Conservation (phyloP, 2,888 invertebrate genomes). For the Drosophila mettleri region DNA sequence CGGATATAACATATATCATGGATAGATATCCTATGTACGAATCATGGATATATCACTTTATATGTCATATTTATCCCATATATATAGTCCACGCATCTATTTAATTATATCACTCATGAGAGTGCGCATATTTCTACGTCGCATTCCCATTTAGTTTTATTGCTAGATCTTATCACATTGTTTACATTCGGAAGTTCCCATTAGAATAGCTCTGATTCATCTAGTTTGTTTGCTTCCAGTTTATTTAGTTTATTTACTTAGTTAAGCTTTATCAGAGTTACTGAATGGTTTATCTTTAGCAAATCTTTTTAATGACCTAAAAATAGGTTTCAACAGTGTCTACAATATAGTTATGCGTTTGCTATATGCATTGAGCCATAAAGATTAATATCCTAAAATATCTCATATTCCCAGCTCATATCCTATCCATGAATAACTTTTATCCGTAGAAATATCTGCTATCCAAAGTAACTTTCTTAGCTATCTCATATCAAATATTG, state of each 20-base stretch:
- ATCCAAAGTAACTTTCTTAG: too few relatives aligned
- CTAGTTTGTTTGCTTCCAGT: background rate
- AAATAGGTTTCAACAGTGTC: background rate
- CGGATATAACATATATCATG: background rate
- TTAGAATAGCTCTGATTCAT: background rate
- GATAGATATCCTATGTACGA: too few relatives aligned
- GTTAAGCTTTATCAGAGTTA: background rate
- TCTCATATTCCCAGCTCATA: too few relatives aligned
- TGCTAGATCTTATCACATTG: background rate
- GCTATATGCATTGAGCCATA: too few relatives aligned
- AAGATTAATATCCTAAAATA: too few relatives aligned
- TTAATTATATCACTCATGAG: background rate
- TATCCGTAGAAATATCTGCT: too few relatives aligned
- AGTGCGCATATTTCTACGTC: background rate
- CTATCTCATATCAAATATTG: too few relatives aligned
- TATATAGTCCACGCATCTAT: background rate
- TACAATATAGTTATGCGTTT: background rate
- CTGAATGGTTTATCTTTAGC: too few relatives aligned
- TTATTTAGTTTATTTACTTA: too few relatives aligned
- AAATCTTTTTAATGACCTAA: too few relatives aligned
- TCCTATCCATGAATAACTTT: too few relatives aligned
- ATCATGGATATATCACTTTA: too few relatives aligned
- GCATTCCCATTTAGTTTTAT: background rate
- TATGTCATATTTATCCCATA: background rate
- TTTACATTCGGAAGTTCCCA: background rate